These are phyloP conservation scores for Tetrao urogallus DNA, from an alignment of 2,113 vertebrate genomes.

Conservation along the genomic window DNA sequence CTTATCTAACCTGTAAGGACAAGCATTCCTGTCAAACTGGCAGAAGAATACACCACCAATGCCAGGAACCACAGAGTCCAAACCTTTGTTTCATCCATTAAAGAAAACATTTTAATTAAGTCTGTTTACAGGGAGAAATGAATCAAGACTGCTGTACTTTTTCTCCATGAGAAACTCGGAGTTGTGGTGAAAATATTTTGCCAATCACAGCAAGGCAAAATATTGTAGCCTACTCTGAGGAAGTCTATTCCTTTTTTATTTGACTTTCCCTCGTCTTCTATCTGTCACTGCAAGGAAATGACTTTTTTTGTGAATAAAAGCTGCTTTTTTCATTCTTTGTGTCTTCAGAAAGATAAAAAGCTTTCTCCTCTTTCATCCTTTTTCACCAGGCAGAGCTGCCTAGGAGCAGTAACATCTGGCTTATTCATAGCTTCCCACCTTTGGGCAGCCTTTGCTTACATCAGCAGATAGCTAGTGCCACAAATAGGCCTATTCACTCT, in stretches of 20 bases:
- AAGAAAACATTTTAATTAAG: background rate
- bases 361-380: background rate
- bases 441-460: background rate
- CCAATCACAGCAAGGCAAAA: background rate
- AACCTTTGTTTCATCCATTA: background rate
- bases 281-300: background rate
- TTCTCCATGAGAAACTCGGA: background rate
- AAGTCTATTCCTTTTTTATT: background rate
- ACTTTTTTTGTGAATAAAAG: background rate
- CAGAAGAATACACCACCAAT: fast-evolving
- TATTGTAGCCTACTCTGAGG: background rate
- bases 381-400: background rate
- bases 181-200: background rate
- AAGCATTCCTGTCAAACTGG: background rate
- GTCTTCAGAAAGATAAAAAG: background rate
- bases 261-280: background rate
- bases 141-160: background rate
- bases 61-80: background rate
- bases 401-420: background rate
- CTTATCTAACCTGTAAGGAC: background rate
- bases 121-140: background rate
- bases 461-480: background rate
- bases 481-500: background rate
- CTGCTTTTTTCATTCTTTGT: background rate
- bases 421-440: background rate